These are phyloP conservation scores for Nomada hirtipes DNA, from an alignment of 2,888 invertebrate genomes.

Conservation along the genomic window DNA sequence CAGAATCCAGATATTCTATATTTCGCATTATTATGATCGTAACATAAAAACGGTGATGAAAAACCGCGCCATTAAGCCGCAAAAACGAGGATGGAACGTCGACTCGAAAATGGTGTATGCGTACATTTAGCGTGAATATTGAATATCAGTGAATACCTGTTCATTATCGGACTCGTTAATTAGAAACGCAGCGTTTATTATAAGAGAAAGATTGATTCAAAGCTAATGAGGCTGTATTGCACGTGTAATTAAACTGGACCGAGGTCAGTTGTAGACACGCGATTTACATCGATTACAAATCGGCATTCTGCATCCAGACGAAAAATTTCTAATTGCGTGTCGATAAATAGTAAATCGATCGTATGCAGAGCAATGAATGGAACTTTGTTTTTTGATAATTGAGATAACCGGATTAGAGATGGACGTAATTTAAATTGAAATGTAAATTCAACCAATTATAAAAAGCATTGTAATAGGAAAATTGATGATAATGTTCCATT, in stretches of 20 bases:
- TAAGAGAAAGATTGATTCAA: conserved; percentile 51
- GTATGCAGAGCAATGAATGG: neutral
- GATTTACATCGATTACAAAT: neutral
- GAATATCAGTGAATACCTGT: conserved; percentile 38
- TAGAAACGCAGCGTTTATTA: conserved; percentile 51
- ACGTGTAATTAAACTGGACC: conserved; percentile 38
- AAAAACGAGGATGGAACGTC: neutral
- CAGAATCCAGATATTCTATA: neutral
- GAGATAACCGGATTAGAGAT: neutral
- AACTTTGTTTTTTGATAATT: no score
- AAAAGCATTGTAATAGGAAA: no score
- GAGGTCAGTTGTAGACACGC: neutral
- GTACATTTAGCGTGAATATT: conserved; percentile 28
- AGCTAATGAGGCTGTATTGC: conserved; percentile 34
- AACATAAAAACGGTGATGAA: conserved; percentile 6
- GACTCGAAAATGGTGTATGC: conserved; percentile 2
- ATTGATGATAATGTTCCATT: no score
- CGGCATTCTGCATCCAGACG: neutral
- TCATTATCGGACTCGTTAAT: conserved; percentile 45
- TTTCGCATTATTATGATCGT: conserved; percentile 12
- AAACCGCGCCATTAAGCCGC: conserved; percentile 15
- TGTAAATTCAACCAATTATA: no score
- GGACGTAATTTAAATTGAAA: neutral
- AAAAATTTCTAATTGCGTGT: neutral
- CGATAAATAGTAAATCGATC: neutral